A percentile compares a stretch with the other conserved stretches of the same genome.
These are phyloP conservation scores for Clupea harengus DNA, from an alignment of 2,113 vertebrate species.

Conservation along the genomic window DNA sequence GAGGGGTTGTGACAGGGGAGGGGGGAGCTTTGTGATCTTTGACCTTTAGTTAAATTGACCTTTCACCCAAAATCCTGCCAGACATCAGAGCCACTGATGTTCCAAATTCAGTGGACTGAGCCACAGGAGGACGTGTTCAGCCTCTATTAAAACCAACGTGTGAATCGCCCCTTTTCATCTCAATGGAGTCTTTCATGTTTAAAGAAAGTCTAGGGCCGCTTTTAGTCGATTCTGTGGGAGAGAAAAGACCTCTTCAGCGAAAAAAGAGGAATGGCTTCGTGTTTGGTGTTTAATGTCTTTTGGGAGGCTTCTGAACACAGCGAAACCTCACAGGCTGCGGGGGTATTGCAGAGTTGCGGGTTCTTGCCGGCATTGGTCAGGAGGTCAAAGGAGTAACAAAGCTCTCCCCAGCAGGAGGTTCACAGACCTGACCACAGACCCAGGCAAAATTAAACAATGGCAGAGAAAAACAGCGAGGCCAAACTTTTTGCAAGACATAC, in stretches of 20 bases:
- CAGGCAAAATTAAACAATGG: constrained; percentile 58
- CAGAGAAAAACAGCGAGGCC: constrained; percentile 42
- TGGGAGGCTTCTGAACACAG: not conserved
- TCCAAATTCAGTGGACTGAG: not conserved
- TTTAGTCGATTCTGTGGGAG: not conserved
- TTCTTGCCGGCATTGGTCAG: not conserved
- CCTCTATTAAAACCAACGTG: not conserved
- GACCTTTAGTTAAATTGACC: not conserved
- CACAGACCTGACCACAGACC: constrained; percentile 59
- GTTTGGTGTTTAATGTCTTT: not conserved
- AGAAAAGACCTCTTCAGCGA: too few relatives aligned
- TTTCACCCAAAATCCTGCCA: not conserved
- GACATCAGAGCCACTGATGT: not conserved
- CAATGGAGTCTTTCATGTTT: not conserved
- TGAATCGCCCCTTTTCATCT: not conserved
- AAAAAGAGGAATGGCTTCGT: not conserved
- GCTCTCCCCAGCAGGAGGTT: constrained; percentile 64
- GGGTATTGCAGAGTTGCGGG: not conserved
- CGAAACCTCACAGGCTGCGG: not conserved
- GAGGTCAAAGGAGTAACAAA: not conserved
- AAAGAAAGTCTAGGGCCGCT: not conserved
- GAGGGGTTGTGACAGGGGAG: constrained; percentile 26
- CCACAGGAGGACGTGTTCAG: not conserved
- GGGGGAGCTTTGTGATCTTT: constrained; percentile 54
- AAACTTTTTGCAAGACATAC: not conserved